Percentiles rank a stretch among this genome's conserved stretches.
phyloP scores from a whole-genome alignment of 2,113 vertebrate species.

The Mobula birostris region DNA sequence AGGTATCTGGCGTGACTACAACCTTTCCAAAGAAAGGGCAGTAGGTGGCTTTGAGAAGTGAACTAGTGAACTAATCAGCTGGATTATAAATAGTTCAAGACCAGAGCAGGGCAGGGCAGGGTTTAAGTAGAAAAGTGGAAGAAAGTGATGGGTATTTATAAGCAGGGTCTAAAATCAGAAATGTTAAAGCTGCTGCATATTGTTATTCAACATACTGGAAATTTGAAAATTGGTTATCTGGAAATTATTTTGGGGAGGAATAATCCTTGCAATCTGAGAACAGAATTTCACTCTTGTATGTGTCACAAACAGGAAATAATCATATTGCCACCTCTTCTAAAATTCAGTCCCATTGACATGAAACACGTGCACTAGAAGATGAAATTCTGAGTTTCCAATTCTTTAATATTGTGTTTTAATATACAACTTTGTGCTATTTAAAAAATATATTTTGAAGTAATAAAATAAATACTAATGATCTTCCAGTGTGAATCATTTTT shows the following conservation, averaged over 20 bases:
- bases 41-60: too few relatives aligned
- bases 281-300: too few relatives aligned
- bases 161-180: background rate
- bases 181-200: background rate
- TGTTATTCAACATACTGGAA: background rate
- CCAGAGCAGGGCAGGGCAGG: background rate
- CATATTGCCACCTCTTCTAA: too few relatives aligned
- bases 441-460: slow-evolving; percentile 30
- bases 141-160: background rate
- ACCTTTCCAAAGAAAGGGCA: too few relatives aligned
- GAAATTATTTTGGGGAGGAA: background rate
- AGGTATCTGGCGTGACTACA: too few relatives aligned
- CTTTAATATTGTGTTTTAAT: slow-evolving; percentile 7
- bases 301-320: too few relatives aligned
- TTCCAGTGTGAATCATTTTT: background rate
- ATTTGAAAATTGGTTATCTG: background rate
- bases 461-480: slow-evolving; percentile 31
- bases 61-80: background rate
- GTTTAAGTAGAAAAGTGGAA: background rate
- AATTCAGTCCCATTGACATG: too few relatives aligned
- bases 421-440: slow-evolving; percentile 24
- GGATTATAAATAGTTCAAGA: background rate
- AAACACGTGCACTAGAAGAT: background rate
- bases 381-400: background rate
- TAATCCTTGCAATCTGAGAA: background rate